Conservation (phyloP, 2,888 invertebrate species). For the Temnothorax unifasciatus region DNA sequence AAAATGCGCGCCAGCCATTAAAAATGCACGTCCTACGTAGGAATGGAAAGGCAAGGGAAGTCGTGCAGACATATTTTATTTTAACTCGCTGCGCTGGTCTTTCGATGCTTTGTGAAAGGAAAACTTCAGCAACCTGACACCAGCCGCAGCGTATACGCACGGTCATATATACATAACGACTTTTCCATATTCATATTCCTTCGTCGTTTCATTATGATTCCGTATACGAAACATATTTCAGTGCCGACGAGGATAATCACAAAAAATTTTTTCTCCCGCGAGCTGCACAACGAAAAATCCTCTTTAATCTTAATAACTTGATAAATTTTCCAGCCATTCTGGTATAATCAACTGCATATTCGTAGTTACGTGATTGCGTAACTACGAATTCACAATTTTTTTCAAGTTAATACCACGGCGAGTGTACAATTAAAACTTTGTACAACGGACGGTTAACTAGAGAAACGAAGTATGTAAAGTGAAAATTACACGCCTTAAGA, state of each 20-base stretch:
- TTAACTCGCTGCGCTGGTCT: conserved; percentile 33
- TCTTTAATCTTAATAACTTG: conserved; percentile 13
- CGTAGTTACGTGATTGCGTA: not conserved
- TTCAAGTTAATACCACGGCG: not conserved
- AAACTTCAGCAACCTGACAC: conserved; percentile 33
- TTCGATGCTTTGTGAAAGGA: conserved; percentile 37
- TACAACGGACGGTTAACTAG: not conserved
- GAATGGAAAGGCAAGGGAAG: conserved; percentile 25
- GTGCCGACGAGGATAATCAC: conserved; percentile 14
- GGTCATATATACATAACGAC: conserved; percentile 26
- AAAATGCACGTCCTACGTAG: conserved; percentile 60
- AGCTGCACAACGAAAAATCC: conserved; percentile 18
- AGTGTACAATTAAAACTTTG: conserved; percentile 35
- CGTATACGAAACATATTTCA: not conserved
- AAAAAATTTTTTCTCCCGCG: not conserved
- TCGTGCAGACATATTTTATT: conserved; percentile 39
- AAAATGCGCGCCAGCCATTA: conserved; percentile 64
- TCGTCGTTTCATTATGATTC: conserved; percentile 43
- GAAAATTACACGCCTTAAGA: conserved; percentile 31
- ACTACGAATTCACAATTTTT: not conserved
- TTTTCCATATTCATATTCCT: conserved; percentile 49
- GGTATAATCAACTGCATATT: conserved; percentile 18
- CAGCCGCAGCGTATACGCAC: not conserved
- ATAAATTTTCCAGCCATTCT: conserved; percentile 19
- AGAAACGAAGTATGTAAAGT: not conserved